These are phyloP conservation scores for Calliphora vomitoria DNA, from an alignment of 2,888 invertebrate genomes.

Conservation along the genomic window DNA sequence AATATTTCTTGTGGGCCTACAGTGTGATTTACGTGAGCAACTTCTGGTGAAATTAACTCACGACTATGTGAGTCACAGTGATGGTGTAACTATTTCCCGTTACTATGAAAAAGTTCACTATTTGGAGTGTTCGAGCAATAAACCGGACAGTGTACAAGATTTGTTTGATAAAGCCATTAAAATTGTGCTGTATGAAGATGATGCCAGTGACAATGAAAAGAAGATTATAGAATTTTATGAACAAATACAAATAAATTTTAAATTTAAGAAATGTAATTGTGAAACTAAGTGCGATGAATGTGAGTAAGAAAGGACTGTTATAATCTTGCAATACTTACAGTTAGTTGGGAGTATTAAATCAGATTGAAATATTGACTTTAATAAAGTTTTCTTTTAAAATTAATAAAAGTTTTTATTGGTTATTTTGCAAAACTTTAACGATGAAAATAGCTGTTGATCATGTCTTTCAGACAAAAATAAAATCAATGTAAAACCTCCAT, in stretches of 20 bases:
- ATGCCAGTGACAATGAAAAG: conserved; percentile 1
- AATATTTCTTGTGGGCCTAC: conserved; percentile 66
- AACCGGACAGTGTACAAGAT: conserved; percentile 48
- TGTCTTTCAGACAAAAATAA: no score
- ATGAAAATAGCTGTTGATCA: no score
- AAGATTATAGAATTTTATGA: conserved; percentile 64
- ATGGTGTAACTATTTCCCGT: conserved; percentile 55
- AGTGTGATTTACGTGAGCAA: conserved; percentile 64
- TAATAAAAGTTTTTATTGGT: no score
- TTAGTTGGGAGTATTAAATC: not conserved
- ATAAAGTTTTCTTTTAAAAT: conserved; percentile 34
- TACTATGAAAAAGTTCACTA: conserved; percentile 68
- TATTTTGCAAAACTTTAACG: no score
- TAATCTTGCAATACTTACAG: no score
- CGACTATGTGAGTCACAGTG: conserved; percentile 56
- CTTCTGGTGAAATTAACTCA: conserved; percentile 55
- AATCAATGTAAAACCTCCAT: no score
- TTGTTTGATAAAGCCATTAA: conserved; percentile 56
- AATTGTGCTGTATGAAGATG: conserved; percentile 33
- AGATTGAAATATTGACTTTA: conserved; percentile 26
- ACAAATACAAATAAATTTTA: conserved; percentile 59
- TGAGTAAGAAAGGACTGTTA: not conserved
- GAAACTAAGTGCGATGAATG: conserved; percentile 7
- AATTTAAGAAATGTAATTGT: conserved; percentile 58
- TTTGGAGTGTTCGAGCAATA: conserved; percentile 64